Conservation (phyloP, 92 coral and sea anemone genomes). For the Actinernus sp. region DNA sequence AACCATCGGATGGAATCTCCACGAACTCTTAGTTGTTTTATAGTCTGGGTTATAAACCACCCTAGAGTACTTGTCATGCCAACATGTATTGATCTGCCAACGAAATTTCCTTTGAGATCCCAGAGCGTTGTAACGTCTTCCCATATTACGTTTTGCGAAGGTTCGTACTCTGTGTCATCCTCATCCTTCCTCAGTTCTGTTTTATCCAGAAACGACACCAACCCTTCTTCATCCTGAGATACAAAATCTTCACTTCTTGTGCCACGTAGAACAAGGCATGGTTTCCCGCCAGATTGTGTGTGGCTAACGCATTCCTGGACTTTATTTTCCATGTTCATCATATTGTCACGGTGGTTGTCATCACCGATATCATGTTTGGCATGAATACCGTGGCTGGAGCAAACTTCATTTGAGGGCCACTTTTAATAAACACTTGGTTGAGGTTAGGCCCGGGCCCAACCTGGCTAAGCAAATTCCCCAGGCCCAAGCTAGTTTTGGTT, state of each 20-base stretch:
- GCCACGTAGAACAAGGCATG: not conserved
- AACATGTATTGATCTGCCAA: slow-evolving; percentile 2
- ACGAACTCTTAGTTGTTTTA: not conserved
- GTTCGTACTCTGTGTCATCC: not conserved
- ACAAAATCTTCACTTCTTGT: too few species aligned
- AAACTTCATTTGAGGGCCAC: not conserved
- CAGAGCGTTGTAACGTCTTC: not conserved
- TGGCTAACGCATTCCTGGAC: not conserved
- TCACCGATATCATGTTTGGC: not conserved
- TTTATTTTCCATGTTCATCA: not conserved
- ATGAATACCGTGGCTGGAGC: not conserved
- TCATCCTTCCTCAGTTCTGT: not conserved
- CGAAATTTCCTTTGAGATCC: slow-evolving; percentile 6
- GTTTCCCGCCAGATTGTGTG: not conserved
- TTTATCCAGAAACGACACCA: slow-evolving; percentile 2
- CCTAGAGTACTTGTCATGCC: slow-evolving; percentile 12
- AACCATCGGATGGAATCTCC: slow-evolving; percentile 15
- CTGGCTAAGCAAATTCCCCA: too few species aligned
- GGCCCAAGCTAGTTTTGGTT: too few species aligned
- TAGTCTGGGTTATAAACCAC: not conserved
- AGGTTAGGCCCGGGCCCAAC: too few species aligned
- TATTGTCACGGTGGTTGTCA: not conserved
- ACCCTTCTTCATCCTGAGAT: not conserved
- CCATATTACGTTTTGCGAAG: not conserved
- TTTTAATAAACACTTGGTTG: too few species aligned